Base-by-base conservation (phyloP, 2,888 invertebrate genomes). In the Drosophila tripunctata region DNA sequence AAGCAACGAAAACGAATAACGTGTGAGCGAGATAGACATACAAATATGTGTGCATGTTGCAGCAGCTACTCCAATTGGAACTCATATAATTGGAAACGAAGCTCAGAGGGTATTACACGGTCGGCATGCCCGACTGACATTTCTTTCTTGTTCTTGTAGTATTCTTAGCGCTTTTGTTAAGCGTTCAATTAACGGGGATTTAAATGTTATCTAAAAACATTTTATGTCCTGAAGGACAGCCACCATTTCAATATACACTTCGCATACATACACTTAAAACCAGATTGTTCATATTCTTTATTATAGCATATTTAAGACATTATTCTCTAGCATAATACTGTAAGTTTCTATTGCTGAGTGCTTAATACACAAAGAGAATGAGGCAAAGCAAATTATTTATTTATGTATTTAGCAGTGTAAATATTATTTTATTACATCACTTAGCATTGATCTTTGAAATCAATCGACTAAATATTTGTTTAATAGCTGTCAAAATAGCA, bases 141-240 rank as follows among this genome's bases (percentile, higher is more conserved):
- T n/a, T n/a, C n/a, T n/a, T 40, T 57, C 44, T 73, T 65, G 50
- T 67, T 47, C 31, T 50, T 54, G 45, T 47, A 44, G 41, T 61
- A 44, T 51, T 64, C 52, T 57, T 36, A 52, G 54, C 62, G 61
- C 70, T 73, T 70, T 80, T 86, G 84, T 77, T 86, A 83, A 75
- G 67, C 75, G 72, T 87, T 87, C 87, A 82, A 82, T 87, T 82
- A 82, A 80, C 78, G 72, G 58, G 73, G 78, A 87, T 87, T 87
- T 84, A 73, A 78, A 87, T 84, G 80, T 80, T 75, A 68, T 69
- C 74, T 70, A 70, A 64, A 66, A 76, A 52, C 48, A 56, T 57
- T 63, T 52, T 55, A 57, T 67, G 56, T 45, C 60, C 54, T 57
- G 27, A 41, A 41, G 35, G 41, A 21, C 24, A n/a, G n/a, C 45